Conservation (phyloP, 1,140 invertebrate species). For the Cephus cinctus region DNA sequence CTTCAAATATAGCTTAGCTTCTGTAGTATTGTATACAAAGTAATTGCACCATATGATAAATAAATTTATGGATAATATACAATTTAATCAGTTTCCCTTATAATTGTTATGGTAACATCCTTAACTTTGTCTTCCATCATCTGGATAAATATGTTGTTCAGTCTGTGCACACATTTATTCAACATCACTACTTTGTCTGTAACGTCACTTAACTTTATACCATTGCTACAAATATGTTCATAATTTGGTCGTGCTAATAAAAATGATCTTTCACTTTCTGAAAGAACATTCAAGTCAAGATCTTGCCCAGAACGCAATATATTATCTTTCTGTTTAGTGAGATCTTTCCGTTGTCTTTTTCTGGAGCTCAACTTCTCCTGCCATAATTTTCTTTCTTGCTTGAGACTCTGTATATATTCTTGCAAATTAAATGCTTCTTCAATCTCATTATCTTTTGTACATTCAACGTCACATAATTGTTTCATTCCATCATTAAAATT, state of each 20-base stretch:
- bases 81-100: constrained; percentile 12
- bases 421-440: constrained; percentile 28
- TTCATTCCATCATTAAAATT: too few relatives aligned
- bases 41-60: neutral
- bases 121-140: constrained; percentile 24
- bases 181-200: constrained; percentile 22
- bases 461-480: neutral
- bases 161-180: constrained; percentile 14
- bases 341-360: constrained; percentile 18
- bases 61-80: neutral
- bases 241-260: constrained; percentile 32
- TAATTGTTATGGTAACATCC: constrained; percentile 20
- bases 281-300: constrained; percentile 28
- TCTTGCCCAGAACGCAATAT: constrained; percentile 14
- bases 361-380: constrained; percentile 24
- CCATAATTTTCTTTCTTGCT: constrained; percentile 35
- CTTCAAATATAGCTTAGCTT: too few relatives aligned
- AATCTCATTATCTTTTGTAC: neutral
- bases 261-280: constrained; percentile 32
- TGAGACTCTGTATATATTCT: constrained; percentile 31
- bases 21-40: too few relatives aligned
- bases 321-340: constrained; percentile 22
- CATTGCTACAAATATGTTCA: constrained; percentile 28
- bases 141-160: constrained; percentile 21
- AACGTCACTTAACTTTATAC: constrained; percentile 21